These are phyloP conservation scores for Corythoichthys intestinalis DNA, from an alignment of 2,113 vertebrate species.

Conservation along the genomic window DNA sequence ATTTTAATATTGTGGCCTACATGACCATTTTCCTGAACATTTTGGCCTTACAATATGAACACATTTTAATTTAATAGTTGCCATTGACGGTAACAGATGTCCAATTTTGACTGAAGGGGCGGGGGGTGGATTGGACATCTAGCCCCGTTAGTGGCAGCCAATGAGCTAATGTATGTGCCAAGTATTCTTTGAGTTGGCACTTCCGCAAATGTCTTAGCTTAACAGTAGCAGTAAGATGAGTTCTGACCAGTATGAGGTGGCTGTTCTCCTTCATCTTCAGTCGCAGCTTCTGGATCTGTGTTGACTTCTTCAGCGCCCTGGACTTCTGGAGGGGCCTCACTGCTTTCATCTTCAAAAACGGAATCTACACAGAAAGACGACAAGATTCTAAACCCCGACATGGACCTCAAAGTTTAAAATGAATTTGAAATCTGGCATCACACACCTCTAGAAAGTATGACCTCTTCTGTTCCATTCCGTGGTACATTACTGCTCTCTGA, in stretches of 20 bases:
- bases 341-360: constrained; percentile 51
- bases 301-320: constrained; percentile 15
- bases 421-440: not conserved
- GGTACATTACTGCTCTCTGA: constrained; percentile 40
- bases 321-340: constrained; percentile 13
- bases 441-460: constrained; percentile 48
- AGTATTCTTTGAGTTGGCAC: no score
- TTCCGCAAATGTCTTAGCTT: no score
- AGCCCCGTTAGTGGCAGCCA: no score
- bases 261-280: constrained; percentile 29
- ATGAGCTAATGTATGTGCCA: no score
- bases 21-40: no score
- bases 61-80: no score
- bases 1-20: no score
- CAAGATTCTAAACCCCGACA: not conserved
- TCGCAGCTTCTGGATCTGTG: constrained; percentile 3
- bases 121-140: no score
- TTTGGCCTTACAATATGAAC: no score
- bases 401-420: not conserved
- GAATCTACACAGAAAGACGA: constrained; percentile 24
- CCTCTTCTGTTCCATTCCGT: constrained; percentile 30
- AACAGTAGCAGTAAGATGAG: no score
- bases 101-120: no score
- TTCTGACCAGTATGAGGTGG: constrained; percentile 11
- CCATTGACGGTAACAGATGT: no score